A percentile compares a stretch with the other conserved stretches of the same genome.
These are phyloP conservation scores for Quadriops clusia DNA, from an alignment of 2,888 invertebrate genomes.

Conservation along the genomic window DNA sequence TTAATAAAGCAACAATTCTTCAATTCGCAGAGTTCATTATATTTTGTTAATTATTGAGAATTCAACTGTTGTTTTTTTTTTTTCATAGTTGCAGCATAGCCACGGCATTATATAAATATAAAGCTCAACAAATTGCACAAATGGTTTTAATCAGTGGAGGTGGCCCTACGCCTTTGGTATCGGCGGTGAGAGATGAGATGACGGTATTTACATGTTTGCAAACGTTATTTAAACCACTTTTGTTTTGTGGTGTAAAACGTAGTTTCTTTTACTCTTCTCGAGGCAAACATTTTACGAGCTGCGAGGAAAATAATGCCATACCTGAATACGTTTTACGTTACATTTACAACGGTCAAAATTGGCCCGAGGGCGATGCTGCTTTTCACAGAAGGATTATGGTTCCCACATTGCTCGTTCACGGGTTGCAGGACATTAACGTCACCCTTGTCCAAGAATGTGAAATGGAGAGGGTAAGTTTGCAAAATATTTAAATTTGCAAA, in stretches of 20 bases:
- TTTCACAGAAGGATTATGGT: slow-evolving; percentile 51
- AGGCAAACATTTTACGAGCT: slow-evolving; percentile 43
- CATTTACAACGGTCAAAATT: slow-evolving; percentile 49
- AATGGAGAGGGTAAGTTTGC: slow-evolving; percentile 48
- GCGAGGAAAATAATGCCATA: slow-evolving; percentile 37
- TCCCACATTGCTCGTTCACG: slow-evolving; percentile 54
- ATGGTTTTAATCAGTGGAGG: slow-evolving; percentile 55
- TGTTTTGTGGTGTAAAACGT: slow-evolving; percentile 45
- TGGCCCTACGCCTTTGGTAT: slow-evolving; percentile 53
- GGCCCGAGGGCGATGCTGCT: slow-evolving; percentile 56
- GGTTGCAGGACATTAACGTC: slow-evolving; percentile 50
- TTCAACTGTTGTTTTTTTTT: no score
- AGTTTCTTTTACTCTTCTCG: slow-evolving; percentile 43
- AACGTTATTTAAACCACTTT: slow-evolving; percentile 43
- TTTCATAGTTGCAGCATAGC: slow-evolving; percentile 47
- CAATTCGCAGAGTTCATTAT: background rate
- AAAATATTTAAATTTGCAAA: background rate
- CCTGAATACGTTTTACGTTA: slow-evolving; percentile 39
- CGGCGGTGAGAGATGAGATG: slow-evolving; percentile 38
- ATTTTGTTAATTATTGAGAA: slow-evolving; percentile 2
- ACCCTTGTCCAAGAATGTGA: slow-evolving; percentile 57
- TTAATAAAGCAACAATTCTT: background rate
- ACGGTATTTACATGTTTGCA: slow-evolving; percentile 40
- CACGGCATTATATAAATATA: slow-evolving; percentile 45
- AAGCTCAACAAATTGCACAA: slow-evolving; percentile 45